Conservation (phyloP, 1,140 invertebrate genomes). For the Hesperophylax magnus region DNA sequence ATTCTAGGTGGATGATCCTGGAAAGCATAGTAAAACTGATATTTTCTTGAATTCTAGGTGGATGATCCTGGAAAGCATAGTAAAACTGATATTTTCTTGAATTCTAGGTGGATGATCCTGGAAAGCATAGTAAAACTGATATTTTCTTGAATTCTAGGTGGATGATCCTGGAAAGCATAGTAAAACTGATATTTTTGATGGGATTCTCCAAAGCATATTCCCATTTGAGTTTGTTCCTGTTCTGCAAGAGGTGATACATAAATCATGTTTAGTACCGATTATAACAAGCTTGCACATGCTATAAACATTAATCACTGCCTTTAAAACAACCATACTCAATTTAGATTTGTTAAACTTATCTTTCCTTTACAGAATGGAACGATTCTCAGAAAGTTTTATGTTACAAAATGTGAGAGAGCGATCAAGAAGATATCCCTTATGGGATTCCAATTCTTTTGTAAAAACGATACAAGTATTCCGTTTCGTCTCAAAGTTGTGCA, state of each 20-base stretch:
- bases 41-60: too few species aligned
- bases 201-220: slow-evolving; percentile 36
- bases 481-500: slow-evolving; percentile 17
- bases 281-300: too few species aligned
- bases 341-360: not conserved
- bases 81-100: too few species aligned
- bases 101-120: too few species aligned
- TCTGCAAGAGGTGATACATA: slow-evolving; percentile 17
- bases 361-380: slow-evolving; percentile 17
- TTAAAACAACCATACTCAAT: too few species aligned
- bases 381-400: slow-evolving; percentile 25
- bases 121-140: too few species aligned
- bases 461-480: not conserved
- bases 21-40: too few species aligned
- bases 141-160: too few species aligned
- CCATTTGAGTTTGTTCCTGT: slow-evolving; percentile 41
- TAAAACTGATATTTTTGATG: slow-evolving; percentile 27
- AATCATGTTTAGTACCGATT: not conserved
- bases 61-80: too few species aligned
- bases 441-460: slow-evolving; percentile 5
- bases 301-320: too few species aligned
- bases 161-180: slow-evolving; percentile 1
- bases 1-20: too few species aligned
- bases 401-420: slow-evolving; percentile 30
- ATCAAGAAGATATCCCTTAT: slow-evolving; percentile 12